Evolutionary conservation across 2,888 invertebrate genomes (phyloP).

Genomic region (Anodontia alba): DNA sequence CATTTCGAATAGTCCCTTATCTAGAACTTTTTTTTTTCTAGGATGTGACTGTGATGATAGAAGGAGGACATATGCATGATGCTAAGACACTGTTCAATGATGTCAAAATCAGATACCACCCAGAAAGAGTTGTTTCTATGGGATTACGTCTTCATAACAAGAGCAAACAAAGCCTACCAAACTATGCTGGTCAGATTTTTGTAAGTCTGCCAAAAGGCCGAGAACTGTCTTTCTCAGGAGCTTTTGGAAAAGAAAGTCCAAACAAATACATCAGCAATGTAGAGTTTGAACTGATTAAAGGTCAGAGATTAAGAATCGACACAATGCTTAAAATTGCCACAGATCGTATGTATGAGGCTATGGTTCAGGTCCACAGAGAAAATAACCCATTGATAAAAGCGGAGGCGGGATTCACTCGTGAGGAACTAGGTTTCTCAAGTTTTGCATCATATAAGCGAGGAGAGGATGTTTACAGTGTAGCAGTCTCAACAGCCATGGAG

Average conservation of each 20-base stretch:
- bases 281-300: constrained; percentile 59
- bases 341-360: constrained; percentile 49
- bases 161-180: constrained; percentile 31
- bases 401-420: constrained; percentile 33
- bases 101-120: constrained; percentile 60
- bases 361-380: constrained; percentile 43
- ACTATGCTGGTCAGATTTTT: constrained; percentile 48
- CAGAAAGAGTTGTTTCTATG: constrained; percentile 52
- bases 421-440: constrained; percentile 41
- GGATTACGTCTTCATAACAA: constrained; percentile 49
- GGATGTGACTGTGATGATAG: constrained; percentile 60
- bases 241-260: constrained; percentile 49
- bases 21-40: constrained; percentile 39
- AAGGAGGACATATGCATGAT: constrained; percentile 61
- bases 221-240: constrained; percentile 54
- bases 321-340: constrained; percentile 50
- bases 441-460: constrained; percentile 45
- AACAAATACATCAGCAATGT: constrained; percentile 57
- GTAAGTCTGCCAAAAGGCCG: constrained; percentile 43
- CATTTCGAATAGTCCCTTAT: no score
- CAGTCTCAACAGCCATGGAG: constrained; percentile 31
- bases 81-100: constrained; percentile 47
- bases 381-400: constrained; percentile 44
- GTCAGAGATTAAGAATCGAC: constrained; percentile 49
- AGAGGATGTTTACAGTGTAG: constrained; percentile 43